These are phyloP conservation scores for Illadopsis cleaveri DNA, from an alignment of 2,113 vertebrate species.

Conservation along the genomic window DNA sequence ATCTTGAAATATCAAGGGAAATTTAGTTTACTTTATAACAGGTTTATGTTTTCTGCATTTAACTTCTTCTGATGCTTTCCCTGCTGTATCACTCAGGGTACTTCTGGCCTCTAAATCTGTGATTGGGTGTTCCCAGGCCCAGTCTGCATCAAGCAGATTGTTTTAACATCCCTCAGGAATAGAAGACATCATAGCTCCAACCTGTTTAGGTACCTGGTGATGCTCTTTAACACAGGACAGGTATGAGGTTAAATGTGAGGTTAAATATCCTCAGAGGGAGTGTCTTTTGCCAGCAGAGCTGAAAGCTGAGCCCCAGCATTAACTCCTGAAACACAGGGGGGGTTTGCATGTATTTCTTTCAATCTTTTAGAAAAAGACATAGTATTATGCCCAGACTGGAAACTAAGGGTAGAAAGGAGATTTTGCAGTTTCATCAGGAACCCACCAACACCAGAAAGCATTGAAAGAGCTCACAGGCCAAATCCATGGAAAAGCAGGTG, in stretches of 20 bases:
- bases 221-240: not conserved
- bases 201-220: not conserved
- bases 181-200: not conserved
- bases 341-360: not conserved
- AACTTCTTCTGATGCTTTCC: not conserved
- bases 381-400: not conserved
- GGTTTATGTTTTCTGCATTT: not conserved
- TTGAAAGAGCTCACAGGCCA: not conserved
- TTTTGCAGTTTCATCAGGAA: not conserved
- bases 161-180: not conserved
- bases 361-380: not conserved
- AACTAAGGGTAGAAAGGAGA: not conserved
- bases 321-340: not conserved
- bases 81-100: fast-evolving
- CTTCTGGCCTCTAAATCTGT: not conserved
- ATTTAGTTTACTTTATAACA: not conserved
- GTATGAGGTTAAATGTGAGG: not conserved
- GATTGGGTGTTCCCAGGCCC: not conserved
- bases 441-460: not conserved
- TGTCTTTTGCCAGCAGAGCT: not conserved
- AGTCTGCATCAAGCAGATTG: not conserved
- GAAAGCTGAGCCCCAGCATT: not conserved
- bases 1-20: not conserved
- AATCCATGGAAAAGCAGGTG: not conserved
- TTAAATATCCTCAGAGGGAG: not conserved